A percentile compares a stretch with the other conserved stretches of the same genome.
phyloP scores from a whole-genome alignment of 2,113 vertebrate species.

The Oplegnathus fasciatus region DNA sequence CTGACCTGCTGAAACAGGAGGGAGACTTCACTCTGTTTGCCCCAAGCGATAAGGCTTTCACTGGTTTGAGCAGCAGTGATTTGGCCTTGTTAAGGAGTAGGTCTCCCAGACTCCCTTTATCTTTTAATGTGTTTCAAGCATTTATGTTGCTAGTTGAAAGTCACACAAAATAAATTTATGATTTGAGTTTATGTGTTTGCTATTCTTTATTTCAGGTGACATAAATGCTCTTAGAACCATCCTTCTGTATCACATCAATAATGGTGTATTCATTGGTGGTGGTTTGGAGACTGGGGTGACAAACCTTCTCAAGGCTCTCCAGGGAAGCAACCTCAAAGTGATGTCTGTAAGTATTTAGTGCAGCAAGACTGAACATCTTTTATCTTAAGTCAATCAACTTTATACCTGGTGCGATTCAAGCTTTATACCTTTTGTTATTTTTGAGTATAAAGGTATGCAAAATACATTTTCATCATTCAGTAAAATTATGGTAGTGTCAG shows the following conservation, averaged over 20 bases:
- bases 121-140: background rate
- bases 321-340: slow-evolving; percentile 92
- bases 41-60: slow-evolving; percentile 95
- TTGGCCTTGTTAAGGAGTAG: slow-evolving; percentile 88
- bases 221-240: slow-evolving; percentile 92
- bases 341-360: slow-evolving; percentile 87
- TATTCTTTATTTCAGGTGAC: slow-evolving; percentile 83
- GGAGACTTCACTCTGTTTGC: slow-evolving; percentile 95
- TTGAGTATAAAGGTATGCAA: background rate
- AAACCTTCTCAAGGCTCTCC: slow-evolving; percentile 93
- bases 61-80: slow-evolving; percentile 87
- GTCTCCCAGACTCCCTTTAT: slow-evolving; percentile 37
- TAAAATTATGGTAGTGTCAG: background rate
- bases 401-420: background rate
- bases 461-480: background rate
- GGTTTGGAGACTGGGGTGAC: slow-evolving; percentile 95
- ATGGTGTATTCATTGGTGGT: slow-evolving; percentile 91
- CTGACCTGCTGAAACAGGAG: slow-evolving; percentile 88
- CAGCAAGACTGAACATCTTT: background rate
- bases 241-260: slow-evolving; percentile 93
- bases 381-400: background rate
- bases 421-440: background rate
- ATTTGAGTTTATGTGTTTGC: background rate
- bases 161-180: background rate
- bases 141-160: background rate